phyloP scores from a whole-genome alignment of 2,888 invertebrate species.

The Helobdella robusta region DNA sequence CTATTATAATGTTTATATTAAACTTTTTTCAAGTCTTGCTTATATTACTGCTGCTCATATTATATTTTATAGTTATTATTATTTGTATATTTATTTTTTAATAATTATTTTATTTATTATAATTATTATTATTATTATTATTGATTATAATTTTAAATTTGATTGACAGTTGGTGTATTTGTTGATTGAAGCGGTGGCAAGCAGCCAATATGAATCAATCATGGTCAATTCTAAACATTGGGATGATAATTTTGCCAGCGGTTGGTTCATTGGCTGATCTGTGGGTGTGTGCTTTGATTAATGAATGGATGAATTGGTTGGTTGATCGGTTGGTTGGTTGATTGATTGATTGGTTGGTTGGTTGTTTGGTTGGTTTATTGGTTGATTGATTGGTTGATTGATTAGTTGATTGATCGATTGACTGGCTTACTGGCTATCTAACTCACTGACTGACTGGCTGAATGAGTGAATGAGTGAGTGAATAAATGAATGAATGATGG shows the following conservation, averaged over 20 bases:
- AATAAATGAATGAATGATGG: too few species aligned
- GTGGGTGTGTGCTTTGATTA: background rate
- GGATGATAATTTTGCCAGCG: conserved; percentile 2
- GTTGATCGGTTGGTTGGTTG: background rate
- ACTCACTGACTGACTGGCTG: too few species aligned
- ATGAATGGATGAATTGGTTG: background rate
- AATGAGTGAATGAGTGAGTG: too few species aligned
- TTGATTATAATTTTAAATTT: background rate
- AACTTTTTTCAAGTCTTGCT: background rate
- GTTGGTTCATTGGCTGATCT: background rate
- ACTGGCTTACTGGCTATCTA: too few species aligned
- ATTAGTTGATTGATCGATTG: too few species aligned
- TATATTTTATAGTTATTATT: background rate
- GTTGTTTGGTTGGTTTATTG: background rate
- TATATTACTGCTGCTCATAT: background rate
- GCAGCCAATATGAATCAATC: conserved; percentile 2
- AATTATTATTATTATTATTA: background rate
- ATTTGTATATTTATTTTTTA: background rate
- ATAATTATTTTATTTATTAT: background rate
- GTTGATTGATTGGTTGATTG: too few species aligned
- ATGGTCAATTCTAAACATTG: background rate
- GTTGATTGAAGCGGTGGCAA: background rate
- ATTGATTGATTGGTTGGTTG: background rate
- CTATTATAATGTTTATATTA: background rate
- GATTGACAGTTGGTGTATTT: conserved; percentile 6